These are phyloP conservation scores for Fundulus diaphanus DNA, from an alignment of 2,797 vertebrate genomes.

Conservation along the genomic window DNA sequence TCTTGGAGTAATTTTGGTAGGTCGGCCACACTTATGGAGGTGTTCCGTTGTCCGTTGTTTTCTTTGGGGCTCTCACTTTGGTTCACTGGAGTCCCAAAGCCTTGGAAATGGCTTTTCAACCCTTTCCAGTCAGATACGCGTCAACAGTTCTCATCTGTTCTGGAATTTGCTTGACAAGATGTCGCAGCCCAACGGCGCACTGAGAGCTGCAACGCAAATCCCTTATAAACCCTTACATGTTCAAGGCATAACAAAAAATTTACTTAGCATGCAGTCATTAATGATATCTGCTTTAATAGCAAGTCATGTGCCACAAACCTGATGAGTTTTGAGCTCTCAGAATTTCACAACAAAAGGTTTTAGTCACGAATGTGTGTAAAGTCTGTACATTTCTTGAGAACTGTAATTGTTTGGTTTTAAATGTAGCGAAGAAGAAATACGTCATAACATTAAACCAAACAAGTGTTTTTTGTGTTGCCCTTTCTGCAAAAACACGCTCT, in stretches of 20 bases:
- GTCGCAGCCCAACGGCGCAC: background rate
- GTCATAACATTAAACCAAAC: background rate
- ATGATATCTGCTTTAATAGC: background rate
- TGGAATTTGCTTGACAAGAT: too few relatives aligned
- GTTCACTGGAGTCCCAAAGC: too few relatives aligned
- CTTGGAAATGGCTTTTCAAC: too few relatives aligned
- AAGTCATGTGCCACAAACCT: background rate
- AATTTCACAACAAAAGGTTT: background rate
- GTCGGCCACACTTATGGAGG: too few relatives aligned
- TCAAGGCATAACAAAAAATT: background rate
- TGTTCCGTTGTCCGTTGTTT: too few relatives aligned
- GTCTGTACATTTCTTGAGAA: background rate
- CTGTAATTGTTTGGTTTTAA: background rate
- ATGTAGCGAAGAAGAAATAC: background rate
- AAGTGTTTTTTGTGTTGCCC: background rate
- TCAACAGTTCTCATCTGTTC: too few relatives aligned
- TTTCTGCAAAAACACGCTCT: background rate
- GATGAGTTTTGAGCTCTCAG: background rate
- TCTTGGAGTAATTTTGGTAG: too few relatives aligned
- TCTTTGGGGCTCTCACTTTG: too few relatives aligned
- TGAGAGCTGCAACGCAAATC: background rate
- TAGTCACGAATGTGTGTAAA: background rate
- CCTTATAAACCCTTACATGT: background rate
- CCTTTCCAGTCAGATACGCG: too few relatives aligned
- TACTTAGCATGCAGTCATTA: background rate